Percentiles rank a stretch among this genome's conserved stretches.
phyloP scores from a whole-genome alignment of 2,797 vertebrate species.

The Champsocephalus gunnari region DNA sequence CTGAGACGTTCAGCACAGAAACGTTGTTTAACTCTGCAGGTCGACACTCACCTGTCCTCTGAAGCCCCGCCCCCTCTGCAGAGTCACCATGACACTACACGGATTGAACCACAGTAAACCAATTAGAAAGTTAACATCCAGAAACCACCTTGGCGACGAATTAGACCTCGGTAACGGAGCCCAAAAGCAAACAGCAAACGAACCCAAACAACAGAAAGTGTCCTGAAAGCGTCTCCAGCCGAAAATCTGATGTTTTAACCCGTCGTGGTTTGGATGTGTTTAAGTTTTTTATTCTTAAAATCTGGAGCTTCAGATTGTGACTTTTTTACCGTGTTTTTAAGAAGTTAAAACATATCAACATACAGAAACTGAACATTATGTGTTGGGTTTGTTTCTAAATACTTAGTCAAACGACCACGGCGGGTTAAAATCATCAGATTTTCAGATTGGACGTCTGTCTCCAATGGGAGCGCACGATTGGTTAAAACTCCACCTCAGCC shows the following conservation, averaged over 20 bases:
- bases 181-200: background rate
- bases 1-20: conserved; percentile 33
- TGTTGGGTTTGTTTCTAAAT: conserved; percentile 5
- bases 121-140: too few relatives aligned
- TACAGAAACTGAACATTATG: background rate
- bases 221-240: conserved; percentile 27
- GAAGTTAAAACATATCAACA: background rate
- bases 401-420: background rate
- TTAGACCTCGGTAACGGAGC: background rate
- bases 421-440: conserved; percentile 68
- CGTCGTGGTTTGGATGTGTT: background rate
- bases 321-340: conserved; percentile 51
- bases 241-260: conserved; percentile 20
- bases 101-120: background rate
- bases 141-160: too few relatives aligned
- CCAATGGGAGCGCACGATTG: background rate
- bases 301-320: conserved; percentile 20
- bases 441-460: conserved; percentile 82
- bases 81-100: conserved; percentile 28
- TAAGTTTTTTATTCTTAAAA: conserved; percentile 36
- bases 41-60: conserved; percentile 34
- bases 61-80: conserved; percentile 4
- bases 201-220: background rate
- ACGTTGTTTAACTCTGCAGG: conserved; percentile 15
- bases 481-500: conserved; percentile 36